phyloP scores from a whole-genome alignment of 2,797 vertebrate genomes.

The Lemur catta region DNA sequence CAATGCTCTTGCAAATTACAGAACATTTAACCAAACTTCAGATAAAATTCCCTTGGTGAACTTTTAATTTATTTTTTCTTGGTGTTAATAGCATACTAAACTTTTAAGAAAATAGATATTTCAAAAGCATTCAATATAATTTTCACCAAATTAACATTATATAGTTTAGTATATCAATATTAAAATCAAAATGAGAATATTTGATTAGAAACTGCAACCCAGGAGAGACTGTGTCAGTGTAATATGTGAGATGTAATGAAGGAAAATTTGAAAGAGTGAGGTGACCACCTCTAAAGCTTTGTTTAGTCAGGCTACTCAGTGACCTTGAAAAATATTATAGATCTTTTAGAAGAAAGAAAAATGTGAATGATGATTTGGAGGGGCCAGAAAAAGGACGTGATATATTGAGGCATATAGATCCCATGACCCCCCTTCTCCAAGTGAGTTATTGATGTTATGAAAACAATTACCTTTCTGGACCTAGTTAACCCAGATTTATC shows the following conservation, averaged over 20 bases:
- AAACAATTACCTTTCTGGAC: background rate
- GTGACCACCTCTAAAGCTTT: background rate
- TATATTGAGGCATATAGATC: background rate
- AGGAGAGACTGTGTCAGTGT: background rate
- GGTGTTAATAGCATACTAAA: background rate
- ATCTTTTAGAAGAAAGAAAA: background rate
- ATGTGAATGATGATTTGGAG: slow-evolving; percentile 1
- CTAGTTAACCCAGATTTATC: background rate
- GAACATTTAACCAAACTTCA: slow-evolving; percentile 20
- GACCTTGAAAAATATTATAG: background rate
- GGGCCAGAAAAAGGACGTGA: background rate
- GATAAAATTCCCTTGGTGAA: background rate
- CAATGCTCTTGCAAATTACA: background rate
- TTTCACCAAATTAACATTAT: background rate
- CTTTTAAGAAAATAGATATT: background rate
- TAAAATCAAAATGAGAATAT: background rate
- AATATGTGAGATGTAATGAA: background rate
- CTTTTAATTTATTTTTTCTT: background rate
- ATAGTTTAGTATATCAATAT: background rate
- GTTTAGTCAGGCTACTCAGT: background rate
- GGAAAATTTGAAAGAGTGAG: background rate
- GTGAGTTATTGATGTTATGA: background rate
- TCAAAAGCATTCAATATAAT: background rate
- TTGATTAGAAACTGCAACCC: slow-evolving; percentile 14
- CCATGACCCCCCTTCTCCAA: background rate